Evolutionary conservation across 2,797 vertebrate species (phyloP).

Genomic region (Sebastes baramenuke): DNA sequence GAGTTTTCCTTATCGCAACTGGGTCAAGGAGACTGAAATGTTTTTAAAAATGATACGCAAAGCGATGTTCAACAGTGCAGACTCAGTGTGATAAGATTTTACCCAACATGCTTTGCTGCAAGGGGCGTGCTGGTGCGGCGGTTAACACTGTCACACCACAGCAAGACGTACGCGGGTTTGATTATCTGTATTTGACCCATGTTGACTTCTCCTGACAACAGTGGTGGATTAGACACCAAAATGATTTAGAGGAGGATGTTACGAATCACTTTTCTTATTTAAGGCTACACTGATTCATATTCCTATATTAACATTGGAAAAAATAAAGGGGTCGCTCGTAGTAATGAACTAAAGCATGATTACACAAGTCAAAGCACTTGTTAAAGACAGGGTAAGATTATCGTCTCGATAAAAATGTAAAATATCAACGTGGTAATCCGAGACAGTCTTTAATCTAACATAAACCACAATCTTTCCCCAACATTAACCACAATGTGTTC

Average conservation of each 20-base stretch:
- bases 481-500: neutral
- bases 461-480: neutral
- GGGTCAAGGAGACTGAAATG: slow-evolving; percentile 62
- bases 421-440: neutral
- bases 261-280: neutral
- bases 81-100: slow-evolving; percentile 33
- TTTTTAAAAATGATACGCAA: slow-evolving; percentile 1
- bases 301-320: neutral
- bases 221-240: neutral
- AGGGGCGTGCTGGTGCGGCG: neutral
- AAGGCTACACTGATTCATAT: neutral
- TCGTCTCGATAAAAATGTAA: neutral
- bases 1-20: slow-evolving; percentile 55
- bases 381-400: no score
- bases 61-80: slow-evolving; percentile 23
- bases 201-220: no score
- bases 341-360: neutral
- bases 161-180: neutral
- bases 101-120: slow-evolving; percentile 17
- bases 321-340: neutral
- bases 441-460: neutral
- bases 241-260: neutral
- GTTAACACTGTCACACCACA: slow-evolving; percentile 19
- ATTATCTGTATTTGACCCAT: neutral
- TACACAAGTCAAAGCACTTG: neutral